Conservation (phyloP, 2,888 invertebrate genomes). For the Drosophila melanosoma region DNA sequence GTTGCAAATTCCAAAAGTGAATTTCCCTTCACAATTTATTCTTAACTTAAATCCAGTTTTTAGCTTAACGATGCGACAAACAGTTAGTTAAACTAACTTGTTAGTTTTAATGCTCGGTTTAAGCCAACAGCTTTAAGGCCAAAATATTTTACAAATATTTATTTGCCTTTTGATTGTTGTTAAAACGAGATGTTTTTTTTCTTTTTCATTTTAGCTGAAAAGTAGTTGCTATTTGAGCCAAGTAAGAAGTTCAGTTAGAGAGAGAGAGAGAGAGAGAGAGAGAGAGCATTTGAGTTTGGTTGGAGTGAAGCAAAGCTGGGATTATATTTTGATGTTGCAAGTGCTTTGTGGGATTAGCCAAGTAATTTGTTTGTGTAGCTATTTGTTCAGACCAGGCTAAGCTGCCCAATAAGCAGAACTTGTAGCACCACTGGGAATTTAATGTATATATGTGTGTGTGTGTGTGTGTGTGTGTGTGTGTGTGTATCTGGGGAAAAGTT, state of each 20-base stretch:
- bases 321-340: slow-evolving; percentile 41
- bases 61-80: not conserved
- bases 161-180: not conserved
- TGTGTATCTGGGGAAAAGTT: slow-evolving; percentile 10
- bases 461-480: not conserved
- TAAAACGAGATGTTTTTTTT: not conserved
- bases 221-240: not conserved
- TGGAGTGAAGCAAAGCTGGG: slow-evolving; percentile 13
- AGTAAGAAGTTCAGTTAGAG: not conserved
- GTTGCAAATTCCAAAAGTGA: not conserved
- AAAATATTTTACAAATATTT: too few relatives aligned
- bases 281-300: slow-evolving; percentile 8
- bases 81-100: not conserved
- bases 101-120: not conserved
- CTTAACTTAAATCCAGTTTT: not conserved
- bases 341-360: slow-evolving; percentile 41
- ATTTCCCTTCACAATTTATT: not conserved
- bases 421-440: slow-evolving; percentile 12
- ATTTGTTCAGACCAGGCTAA: slow-evolving; percentile 25
- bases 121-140: not conserved
- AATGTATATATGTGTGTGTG: not conserved
- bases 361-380: slow-evolving; percentile 38
- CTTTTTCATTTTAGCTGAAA: not conserved
- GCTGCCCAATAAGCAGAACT: slow-evolving; percentile 26
- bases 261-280: not conserved